These are phyloP conservation scores for Drosophila neotestacea DNA, from an alignment of 2,888 invertebrate species.

Conservation along the genomic window DNA sequence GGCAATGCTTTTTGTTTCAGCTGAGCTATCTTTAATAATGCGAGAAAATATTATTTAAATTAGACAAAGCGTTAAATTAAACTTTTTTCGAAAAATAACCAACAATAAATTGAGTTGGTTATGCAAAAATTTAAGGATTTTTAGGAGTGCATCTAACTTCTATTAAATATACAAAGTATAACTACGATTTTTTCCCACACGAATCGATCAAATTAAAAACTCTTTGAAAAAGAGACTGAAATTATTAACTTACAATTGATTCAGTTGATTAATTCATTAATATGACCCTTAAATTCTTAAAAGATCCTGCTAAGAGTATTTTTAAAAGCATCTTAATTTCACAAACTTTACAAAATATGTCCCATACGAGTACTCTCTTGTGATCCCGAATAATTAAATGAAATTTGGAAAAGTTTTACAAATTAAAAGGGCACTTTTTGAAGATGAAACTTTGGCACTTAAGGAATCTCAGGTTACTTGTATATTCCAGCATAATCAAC, in stretches of 20 bases:
- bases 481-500: constrained; percentile 8
- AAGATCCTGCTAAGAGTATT: too few species aligned
- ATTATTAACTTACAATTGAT: too few species aligned
- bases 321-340: neutral
- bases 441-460: constrained; percentile 28
- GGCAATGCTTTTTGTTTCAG: constrained; percentile 32
- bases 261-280: too few species aligned
- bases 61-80: neutral
- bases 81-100: too few species aligned
- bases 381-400: constrained; percentile 31
- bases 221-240: neutral
- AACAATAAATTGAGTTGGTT: too few species aligned
- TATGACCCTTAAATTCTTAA: too few species aligned
- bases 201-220: neutral
- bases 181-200: too few species aligned
- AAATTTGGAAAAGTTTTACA: constrained; percentile 35
- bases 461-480: constrained; percentile 4
- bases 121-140: too few species aligned
- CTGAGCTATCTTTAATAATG: neutral
- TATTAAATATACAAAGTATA: neutral
- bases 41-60: neutral
- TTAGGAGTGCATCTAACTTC: too few species aligned
- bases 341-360: neutral
- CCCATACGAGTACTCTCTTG: constrained; percentile 9
- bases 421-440: constrained; percentile 14